These are phyloP conservation scores for Coecobrya sp. DNA, from an alignment of 2,888 invertebrate species.

Conservation along the genomic window DNA sequence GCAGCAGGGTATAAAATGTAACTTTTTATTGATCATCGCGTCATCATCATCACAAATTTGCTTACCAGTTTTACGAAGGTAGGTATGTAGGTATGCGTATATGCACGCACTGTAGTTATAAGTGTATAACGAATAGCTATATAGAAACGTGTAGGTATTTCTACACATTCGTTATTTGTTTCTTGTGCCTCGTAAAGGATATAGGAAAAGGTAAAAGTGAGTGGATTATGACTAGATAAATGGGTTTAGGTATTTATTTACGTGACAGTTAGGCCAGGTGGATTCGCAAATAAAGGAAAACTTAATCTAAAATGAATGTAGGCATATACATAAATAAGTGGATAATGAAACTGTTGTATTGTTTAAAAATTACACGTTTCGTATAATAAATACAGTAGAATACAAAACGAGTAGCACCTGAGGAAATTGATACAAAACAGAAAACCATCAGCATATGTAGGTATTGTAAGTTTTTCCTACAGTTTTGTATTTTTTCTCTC, in stretches of 20 bases:
- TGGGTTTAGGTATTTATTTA: neutral
- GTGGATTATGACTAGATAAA: constrained; percentile 54
- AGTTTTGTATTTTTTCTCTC: neutral
- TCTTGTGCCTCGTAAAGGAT: constrained; percentile 25
- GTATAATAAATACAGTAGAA: neutral
- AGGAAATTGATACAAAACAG: neutral
- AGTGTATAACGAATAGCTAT: neutral
- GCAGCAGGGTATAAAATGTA: constrained; percentile 29
- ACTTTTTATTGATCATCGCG: constrained; percentile 38
- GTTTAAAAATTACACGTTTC: constrained; percentile 6
- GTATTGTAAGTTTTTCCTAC: neutral
- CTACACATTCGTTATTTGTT: neutral
- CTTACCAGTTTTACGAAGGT: neutral
- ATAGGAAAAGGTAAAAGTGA: constrained; percentile 53
- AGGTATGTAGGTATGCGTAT: too few relatives aligned
- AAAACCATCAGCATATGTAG: neutral
- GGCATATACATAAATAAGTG: neutral
- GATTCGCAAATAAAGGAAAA: constrained; percentile 20
- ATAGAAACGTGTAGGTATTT: constrained; percentile 10
- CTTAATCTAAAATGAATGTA: constrained; percentile 11
- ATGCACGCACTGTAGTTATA: neutral
- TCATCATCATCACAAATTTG: neutral
- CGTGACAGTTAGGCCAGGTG: constrained; percentile 48
- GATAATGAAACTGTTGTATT: neutral
- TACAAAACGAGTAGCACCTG: constrained; percentile 13